phyloP scores from a whole-genome alignment of 2,888 invertebrate species.

The Portevinia maculata region DNA sequence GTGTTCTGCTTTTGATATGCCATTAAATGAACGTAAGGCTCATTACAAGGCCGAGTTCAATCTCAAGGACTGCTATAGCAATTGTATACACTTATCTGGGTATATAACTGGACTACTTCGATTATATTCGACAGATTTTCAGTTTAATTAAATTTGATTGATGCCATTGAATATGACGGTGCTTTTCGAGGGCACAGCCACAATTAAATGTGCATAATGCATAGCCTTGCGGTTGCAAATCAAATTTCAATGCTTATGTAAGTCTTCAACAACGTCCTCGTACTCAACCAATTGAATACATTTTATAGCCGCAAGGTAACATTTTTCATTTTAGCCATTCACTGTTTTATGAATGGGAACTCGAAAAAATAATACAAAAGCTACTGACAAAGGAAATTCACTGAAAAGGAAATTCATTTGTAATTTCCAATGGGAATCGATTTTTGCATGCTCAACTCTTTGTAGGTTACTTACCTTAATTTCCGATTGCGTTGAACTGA shows the following conservation, averaged over 20 bases:
- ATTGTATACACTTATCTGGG: slow-evolving; percentile 26
- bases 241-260: slow-evolving; percentile 8
- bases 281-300: neutral
- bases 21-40: slow-evolving; percentile 16
- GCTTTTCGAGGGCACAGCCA: slow-evolving; percentile 7
- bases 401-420: no score
- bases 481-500: slow-evolving; percentile 83
- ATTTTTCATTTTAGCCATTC: no score
- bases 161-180: slow-evolving; percentile 31
- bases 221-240: slow-evolving; percentile 26
- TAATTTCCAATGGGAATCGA: no score
- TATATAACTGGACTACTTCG: neutral
- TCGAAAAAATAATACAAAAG: no score
- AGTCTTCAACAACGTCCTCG: slow-evolving; percentile 8
- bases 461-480: slow-evolving; percentile 80
- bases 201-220: slow-evolving; percentile 49
- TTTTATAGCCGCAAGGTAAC: neutral
- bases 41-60: slow-evolving; percentile 21
- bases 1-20: slow-evolving; percentile 17
- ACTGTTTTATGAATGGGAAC: no score
- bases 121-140: slow-evolving; percentile 35
- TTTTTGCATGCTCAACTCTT: no score
- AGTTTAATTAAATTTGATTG: slow-evolving; percentile 66
- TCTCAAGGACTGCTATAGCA: slow-evolving; percentile 38
- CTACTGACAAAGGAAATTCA: no score